Evolutionary conservation across 2,113 vertebrate genomes (phyloP).

Genomic region (Osmerus mordax): DNA sequence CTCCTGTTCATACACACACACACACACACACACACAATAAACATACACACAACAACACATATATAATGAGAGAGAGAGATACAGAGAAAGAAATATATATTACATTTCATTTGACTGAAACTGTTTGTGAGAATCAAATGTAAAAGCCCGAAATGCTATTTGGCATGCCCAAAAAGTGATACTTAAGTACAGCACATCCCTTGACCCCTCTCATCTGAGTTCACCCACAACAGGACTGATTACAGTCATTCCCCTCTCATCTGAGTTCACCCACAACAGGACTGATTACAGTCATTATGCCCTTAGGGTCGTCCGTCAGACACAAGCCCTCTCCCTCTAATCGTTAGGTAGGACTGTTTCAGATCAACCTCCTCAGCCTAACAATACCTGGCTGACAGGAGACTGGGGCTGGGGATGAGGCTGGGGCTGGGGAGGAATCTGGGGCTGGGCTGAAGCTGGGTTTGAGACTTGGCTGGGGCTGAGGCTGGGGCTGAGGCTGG

Average conservation of each 20-base stretch:
- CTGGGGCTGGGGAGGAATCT: neutral
- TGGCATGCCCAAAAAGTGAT: too few relatives aligned
- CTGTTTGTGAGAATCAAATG: too few relatives aligned
- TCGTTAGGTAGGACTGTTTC: constrained; percentile 21
- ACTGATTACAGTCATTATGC: constrained; percentile 33
- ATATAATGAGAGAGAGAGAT: neutral
- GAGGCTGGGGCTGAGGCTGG: too few relatives aligned
- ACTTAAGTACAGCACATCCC: neutral
- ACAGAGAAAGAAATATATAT: too few relatives aligned
- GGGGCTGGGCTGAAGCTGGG: too few relatives aligned
- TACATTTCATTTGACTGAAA: too few relatives aligned
- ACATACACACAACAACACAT: neutral
- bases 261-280: neutral
- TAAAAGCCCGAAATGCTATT: neutral
- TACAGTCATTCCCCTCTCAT: constrained; percentile 15
- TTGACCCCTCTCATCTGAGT: neutral
- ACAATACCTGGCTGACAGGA: constrained; percentile 12
- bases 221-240: constrained; percentile 22
- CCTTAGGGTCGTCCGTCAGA: constrained; percentile 1
- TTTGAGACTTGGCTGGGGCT: too few relatives aligned
- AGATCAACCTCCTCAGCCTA: neutral
- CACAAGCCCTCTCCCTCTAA: neutral
- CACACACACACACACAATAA: neutral
- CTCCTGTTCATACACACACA: constrained; percentile 10
- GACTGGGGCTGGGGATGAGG: neutral